Conservation (phyloP, 1,140 invertebrate species). For the Drosophila quadrilineata region DNA sequence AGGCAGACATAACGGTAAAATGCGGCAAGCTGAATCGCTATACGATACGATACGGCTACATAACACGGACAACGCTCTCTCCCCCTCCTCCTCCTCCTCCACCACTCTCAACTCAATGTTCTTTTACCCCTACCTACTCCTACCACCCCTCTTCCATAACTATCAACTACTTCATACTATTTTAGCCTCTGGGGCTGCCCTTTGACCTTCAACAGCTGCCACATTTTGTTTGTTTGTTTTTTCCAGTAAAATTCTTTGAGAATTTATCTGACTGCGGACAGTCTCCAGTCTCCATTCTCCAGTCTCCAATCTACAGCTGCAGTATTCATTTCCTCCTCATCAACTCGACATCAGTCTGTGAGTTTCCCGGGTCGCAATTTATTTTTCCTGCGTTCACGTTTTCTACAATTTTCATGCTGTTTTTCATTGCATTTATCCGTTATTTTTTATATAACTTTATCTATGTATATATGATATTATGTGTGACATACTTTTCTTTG, state of each 20-base stretch:
- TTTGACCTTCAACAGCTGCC: slow-evolving; percentile 75
- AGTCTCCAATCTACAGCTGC: too few species aligned
- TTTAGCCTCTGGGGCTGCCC: too few species aligned
- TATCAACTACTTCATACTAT: too few species aligned
- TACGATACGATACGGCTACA: too few species aligned
- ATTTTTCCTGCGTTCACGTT: too few species aligned
- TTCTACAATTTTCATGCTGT: background rate
- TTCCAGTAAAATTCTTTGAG: slow-evolving; percentile 45
- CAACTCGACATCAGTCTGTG: background rate
- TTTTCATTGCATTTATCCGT: background rate
- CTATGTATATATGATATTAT: too few species aligned
- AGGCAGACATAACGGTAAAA: slow-evolving; percentile 2
- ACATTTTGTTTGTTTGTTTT: slow-evolving; percentile 60
- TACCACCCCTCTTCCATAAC: background rate
- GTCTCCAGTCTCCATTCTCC: background rate
- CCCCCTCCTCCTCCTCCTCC: slow-evolving; percentile 16
- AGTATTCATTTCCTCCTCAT: too few species aligned
- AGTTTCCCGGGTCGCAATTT: background rate
- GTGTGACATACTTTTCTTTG: background rate
- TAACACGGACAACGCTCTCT: too few species aligned
- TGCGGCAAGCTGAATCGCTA: too few species aligned
- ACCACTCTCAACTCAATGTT: too few species aligned
- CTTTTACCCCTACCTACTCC: background rate
- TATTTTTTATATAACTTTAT: too few species aligned
- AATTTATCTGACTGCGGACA: slow-evolving; percentile 14